phyloP scores from a whole-genome alignment of 2,888 invertebrate species.

The Archaeoteleia sp. region DNA sequence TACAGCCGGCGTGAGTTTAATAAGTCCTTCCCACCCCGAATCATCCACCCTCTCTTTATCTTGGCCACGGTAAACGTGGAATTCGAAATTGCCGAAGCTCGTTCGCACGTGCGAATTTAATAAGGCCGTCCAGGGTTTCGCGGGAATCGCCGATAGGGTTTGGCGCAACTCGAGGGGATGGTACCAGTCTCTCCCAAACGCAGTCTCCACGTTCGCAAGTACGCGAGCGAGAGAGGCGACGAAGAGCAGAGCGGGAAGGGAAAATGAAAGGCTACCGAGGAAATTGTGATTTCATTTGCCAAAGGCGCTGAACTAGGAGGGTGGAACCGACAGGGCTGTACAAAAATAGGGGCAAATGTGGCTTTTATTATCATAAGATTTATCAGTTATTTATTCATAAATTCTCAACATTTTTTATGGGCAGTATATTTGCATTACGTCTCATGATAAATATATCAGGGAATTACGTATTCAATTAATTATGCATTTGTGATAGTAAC shows the following conservation, averaged over 20 bases:
- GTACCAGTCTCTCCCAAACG: not conserved
- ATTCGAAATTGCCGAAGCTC: conserved; percentile 50
- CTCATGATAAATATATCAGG: too few species aligned
- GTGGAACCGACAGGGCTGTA: conserved; percentile 20
- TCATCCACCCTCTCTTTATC: too few species aligned
- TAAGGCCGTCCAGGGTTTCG: conserved; percentile 47
- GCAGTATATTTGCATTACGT: too few species aligned
- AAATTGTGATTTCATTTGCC: conserved; percentile 62
- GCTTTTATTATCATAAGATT: too few species aligned
- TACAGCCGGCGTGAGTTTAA: too few species aligned
- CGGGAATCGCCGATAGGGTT: conserved; percentile 34
- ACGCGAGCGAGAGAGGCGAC: not conserved
- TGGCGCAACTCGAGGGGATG: conserved; percentile 1
- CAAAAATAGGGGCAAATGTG: too few species aligned
- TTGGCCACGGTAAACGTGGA: conserved; percentile 22
- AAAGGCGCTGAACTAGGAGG: conserved; percentile 5
- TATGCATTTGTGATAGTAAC: too few species aligned
- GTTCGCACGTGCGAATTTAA: conserved; percentile 59
- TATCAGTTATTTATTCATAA: too few species aligned
- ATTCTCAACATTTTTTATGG: too few species aligned
- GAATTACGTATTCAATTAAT: too few species aligned
- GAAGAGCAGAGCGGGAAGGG: conserved; percentile 19
- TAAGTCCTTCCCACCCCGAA: too few species aligned
- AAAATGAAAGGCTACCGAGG: conserved; percentile 55
- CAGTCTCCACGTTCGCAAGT: conserved; percentile 12